Conservation (phyloP, 2,888 invertebrate genomes). For the Lasioglossum oenotherae region DNA sequence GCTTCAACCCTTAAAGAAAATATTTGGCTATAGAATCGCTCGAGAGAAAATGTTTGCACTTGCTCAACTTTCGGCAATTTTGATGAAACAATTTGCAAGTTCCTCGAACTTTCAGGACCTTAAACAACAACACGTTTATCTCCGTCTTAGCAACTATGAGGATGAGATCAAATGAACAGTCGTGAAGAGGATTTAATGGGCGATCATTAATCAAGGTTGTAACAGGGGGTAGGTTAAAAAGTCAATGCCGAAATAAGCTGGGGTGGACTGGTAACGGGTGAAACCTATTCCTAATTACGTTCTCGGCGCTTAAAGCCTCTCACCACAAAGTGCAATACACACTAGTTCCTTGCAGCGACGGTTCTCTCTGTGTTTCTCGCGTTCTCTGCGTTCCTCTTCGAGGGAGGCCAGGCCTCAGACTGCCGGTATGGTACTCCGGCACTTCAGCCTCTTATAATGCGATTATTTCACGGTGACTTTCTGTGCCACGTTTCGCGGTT, state of each 20-base stretch:
- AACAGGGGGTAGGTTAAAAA: background rate
- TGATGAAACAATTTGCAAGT: background rate
- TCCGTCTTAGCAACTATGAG: background rate
- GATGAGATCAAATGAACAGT: background rate
- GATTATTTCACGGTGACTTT: conserved; percentile 74
- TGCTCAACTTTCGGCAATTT: background rate
- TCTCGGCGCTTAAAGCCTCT: conserved; percentile 17
- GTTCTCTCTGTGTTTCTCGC: conserved; percentile 21
- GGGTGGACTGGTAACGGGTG: conserved; percentile 11
- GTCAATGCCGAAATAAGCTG: background rate
- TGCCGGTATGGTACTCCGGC: conserved; percentile 12
- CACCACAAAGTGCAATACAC: conserved; percentile 39
- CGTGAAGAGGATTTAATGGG: background rate
- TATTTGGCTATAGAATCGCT: background rate
- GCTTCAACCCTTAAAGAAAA: background rate
- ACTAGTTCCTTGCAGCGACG: conserved; percentile 7
- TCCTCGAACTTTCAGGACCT: background rate
- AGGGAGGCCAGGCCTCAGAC: conserved; percentile 12
- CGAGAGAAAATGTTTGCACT: background rate
- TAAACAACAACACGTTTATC: background rate
- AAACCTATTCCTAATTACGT: conserved; percentile 19
- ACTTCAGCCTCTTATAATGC: conserved; percentile 60
- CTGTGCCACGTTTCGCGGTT: conserved; percentile 51
- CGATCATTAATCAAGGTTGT: conserved; percentile 3
- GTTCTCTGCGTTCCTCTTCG: conserved; percentile 16